A percentile compares a stretch with the other conserved stretches of the same genome.
These are phyloP conservation scores for Brenthis ino DNA, from an alignment of 2,888 invertebrate genomes.

Conservation along the genomic window DNA sequence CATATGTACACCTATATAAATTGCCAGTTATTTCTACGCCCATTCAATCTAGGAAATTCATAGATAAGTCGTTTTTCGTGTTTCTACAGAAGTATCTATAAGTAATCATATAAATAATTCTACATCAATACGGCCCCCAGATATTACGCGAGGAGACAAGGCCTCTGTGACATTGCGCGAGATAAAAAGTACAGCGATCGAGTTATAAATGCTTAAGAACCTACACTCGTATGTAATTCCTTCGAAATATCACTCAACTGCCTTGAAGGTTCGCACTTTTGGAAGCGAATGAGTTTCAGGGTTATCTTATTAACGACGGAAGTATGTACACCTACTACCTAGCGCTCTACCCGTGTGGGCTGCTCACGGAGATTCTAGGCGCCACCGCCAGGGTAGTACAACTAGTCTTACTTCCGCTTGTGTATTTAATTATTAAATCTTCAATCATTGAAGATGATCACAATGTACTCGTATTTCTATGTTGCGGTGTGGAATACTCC, in stretches of 20 bases:
- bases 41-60: no score
- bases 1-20: no score
- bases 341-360: background rate
- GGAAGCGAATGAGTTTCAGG: conserved; percentile 18
- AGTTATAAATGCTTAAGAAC: conserved; percentile 12
- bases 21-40: no score
- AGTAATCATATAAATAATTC: background rate
- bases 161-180: conserved; percentile 19
- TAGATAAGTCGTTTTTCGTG: no score
- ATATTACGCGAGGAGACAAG: conserved; percentile 9
- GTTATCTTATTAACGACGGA: conserved; percentile 20
- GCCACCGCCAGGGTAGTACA: background rate
- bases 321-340: background rate
- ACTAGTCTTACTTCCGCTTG: background rate
- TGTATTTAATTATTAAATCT: no score
- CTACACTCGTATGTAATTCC: conserved; percentile 11
- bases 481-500: no score
- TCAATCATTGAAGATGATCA: no score
- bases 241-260: conserved; percentile 55
- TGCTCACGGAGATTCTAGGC: background rate
- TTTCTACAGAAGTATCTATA: no score
- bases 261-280: conserved; percentile 48
- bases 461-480: no score
- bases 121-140: background rate
- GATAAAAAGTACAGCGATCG: conserved; percentile 4